Conservation (phyloP, 2,888 invertebrate genomes). For the Invenusta paracnida region DNA sequence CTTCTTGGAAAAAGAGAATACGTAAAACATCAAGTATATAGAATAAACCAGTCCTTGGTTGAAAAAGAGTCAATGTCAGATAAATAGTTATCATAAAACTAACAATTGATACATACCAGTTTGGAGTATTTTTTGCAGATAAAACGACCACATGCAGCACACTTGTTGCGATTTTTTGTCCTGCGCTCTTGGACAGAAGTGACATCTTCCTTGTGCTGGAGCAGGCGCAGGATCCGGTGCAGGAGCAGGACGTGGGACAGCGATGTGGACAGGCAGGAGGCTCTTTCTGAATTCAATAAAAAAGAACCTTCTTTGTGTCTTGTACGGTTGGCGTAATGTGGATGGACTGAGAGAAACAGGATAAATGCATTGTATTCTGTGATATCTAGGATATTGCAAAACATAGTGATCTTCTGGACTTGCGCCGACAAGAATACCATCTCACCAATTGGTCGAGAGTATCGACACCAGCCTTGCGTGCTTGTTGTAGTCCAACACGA, state of each 20-base stretch:
- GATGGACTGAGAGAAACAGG: constrained; percentile 32
- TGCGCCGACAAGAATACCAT: constrained; percentile 14
- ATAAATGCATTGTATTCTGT: constrained; percentile 27
- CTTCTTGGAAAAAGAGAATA: too few relatives aligned
- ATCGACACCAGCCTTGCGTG: constrained; percentile 34
- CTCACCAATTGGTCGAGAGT: constrained; percentile 33
- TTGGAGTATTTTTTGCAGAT: neutral
- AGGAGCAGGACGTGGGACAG: too few relatives aligned
- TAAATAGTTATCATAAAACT: neutral
- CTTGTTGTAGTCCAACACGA: constrained; percentile 36
- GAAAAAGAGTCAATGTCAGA: constrained; percentile 16
- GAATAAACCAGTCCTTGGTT: neutral
- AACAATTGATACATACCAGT: constrained; percentile 3
- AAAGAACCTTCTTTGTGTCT: constrained; percentile 21
- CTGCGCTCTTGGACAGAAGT: constrained; percentile 10
- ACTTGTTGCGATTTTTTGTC: too few relatives aligned
- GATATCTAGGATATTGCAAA: constrained; percentile 36
- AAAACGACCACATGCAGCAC: neutral
- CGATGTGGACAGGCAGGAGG: neutral
- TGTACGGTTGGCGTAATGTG: neutral
- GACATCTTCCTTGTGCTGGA: constrained; percentile 10
- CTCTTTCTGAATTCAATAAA: neutral
- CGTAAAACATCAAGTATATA: too few relatives aligned
- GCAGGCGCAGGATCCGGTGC: neutral
- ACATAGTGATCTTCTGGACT: constrained; percentile 28